These are phyloP conservation scores for Ailurus styani DNA, from an alignment of 2,113 vertebrate species.

Conservation along the genomic window DNA sequence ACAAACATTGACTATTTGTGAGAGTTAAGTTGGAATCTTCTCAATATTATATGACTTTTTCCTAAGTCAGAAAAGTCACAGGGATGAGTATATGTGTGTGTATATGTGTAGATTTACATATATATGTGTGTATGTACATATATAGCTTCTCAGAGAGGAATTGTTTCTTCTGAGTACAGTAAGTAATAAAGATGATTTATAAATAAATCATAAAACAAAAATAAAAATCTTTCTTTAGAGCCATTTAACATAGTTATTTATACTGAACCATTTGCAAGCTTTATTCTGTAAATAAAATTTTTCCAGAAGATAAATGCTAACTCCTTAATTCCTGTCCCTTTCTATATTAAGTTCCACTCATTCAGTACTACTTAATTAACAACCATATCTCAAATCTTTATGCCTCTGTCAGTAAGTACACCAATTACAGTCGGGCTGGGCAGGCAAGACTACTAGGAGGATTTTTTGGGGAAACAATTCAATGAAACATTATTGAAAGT, in stretches of 20 bases:
- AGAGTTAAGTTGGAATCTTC: neutral
- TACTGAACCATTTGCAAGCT: slow-evolving; percentile 19
- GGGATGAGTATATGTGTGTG: neutral
- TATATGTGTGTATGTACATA: neutral
- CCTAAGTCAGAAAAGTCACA: neutral
- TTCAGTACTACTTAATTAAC: slow-evolving; percentile 10
- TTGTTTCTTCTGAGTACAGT: neutral
- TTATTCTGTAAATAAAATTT: slow-evolving; percentile 15
- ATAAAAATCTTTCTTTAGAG: neutral
- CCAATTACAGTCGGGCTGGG: neutral
- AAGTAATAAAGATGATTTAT: neutral
- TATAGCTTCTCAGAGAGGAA: neutral
- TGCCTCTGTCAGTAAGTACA: neutral
- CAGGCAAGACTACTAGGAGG: neutral
- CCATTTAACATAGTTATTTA: slow-evolving; percentile 7
- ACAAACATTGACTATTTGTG: neutral
- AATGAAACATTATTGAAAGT: neutral
- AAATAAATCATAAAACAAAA: no score
- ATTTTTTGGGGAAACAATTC: neutral
- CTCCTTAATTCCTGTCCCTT: neutral
- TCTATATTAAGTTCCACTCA: slow-evolving; percentile 16
- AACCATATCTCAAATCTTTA: neutral
- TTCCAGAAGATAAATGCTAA: slow-evolving; percentile 33
- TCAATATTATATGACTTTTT: neutral
- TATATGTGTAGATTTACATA: neutral